Percentiles rank a stretch among this genome's conserved stretches.
Evolutionary conservation across 1,140 invertebrate species (phyloP).

Genomic region (Charaxes varanes): DNA sequence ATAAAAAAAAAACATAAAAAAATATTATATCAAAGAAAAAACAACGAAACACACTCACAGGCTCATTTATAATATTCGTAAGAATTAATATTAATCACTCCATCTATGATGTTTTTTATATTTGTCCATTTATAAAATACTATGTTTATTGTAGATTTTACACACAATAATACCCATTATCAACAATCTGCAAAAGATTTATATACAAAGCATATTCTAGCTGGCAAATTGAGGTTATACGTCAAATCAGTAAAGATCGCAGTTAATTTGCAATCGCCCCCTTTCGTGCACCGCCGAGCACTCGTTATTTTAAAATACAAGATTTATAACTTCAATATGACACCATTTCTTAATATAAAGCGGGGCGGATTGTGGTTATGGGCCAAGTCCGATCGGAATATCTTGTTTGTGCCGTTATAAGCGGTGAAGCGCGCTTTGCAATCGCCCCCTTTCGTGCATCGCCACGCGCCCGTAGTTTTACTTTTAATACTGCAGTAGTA

Average conservation of each 20-base stretch:
- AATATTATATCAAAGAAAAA: too few species aligned
- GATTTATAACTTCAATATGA: constrained; percentile 12
- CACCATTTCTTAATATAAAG: constrained; percentile 10
- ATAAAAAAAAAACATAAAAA: too few species aligned
- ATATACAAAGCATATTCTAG: too few species aligned
- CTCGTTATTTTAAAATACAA: neutral
- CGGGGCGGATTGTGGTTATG: constrained; percentile 18
- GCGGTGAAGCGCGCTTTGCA: constrained; percentile 21
- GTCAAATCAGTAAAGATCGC: constrained; percentile 16
- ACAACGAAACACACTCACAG: too few species aligned
- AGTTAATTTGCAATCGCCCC: constrained; percentile 15
- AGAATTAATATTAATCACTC: too few species aligned
- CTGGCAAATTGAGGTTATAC: constrained; percentile 18
- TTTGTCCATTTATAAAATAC: too few species aligned
- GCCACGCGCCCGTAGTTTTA: constrained; percentile 12
- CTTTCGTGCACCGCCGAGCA: constrained; percentile 20
- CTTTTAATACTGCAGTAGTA: constrained; percentile 19
- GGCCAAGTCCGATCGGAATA: constrained; percentile 8
- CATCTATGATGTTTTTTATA: too few species aligned
- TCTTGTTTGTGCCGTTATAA: constrained; percentile 2
- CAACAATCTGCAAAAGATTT: too few species aligned
- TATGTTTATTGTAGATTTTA: too few species aligned
- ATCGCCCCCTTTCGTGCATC: constrained; percentile 15
- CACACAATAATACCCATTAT: too few species aligned
- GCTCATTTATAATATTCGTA: too few species aligned